These are phyloP conservation scores for Crotalus adamanteus DNA, from an alignment of 2,797 vertebrate species.

Conservation along the genomic window DNA sequence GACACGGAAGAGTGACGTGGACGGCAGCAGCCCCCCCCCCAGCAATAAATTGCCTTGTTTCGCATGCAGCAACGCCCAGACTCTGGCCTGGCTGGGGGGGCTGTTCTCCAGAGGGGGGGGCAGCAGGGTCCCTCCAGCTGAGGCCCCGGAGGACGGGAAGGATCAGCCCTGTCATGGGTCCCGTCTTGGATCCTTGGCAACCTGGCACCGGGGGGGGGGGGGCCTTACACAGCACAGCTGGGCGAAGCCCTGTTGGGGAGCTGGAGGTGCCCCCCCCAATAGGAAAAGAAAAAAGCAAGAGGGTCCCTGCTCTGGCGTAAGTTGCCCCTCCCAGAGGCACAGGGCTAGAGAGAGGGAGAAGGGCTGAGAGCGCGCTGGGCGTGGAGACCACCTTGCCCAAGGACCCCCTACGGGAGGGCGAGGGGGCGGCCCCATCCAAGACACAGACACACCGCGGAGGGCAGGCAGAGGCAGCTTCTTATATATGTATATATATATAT, in stretches of 20 bases:
- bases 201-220: background rate
- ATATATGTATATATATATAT: constrained; percentile 41
- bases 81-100: background rate
- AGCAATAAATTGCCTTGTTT: background rate
- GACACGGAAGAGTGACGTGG: constrained; percentile 57
- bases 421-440: background rate
- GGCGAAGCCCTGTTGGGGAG: background rate
- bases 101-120: background rate
- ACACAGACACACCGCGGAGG: background rate
- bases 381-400: background rate
- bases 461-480: constrained; percentile 62
- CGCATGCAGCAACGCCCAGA: background rate
- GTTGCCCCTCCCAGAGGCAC: background rate
- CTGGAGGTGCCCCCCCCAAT: background rate
- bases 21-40: fast-evolving
- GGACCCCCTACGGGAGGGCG: too few species aligned
- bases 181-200: background rate
- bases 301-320: background rate
- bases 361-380: too few species aligned
- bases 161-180: background rate
- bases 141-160: background rate
- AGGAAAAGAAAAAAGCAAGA: background rate
- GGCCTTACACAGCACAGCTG: background rate
- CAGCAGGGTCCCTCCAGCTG: background rate
- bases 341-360: background rate